phyloP scores from a whole-genome alignment of 1,140 invertebrate genomes.

The Tetranychus cinnabarinus region DNA sequence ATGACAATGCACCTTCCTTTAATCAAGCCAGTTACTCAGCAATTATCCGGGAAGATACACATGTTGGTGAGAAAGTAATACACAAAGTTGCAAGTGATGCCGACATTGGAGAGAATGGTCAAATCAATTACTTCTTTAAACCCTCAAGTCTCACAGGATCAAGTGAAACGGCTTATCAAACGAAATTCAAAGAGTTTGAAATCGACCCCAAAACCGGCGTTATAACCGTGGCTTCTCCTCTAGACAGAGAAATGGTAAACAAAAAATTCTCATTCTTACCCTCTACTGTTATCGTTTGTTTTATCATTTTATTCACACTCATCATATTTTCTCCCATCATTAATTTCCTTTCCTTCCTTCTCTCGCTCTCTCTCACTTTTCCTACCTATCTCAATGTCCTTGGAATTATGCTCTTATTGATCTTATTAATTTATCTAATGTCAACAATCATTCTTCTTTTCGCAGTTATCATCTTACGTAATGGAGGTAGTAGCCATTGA shows the following conservation, averaged over 20 bases:
- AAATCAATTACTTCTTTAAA: conserved; percentile 36
- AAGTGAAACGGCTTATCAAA: too few relatives aligned
- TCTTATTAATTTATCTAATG: too few relatives aligned
- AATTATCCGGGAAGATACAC: conserved; percentile 71
- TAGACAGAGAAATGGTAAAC: not conserved
- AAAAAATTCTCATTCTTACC: not conserved
- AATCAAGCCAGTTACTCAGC: conserved; percentile 41
- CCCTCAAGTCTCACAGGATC: too few relatives aligned
- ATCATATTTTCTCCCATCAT: too few relatives aligned
- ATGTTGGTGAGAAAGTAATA: conserved; percentile 57
- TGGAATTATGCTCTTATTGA: too few relatives aligned
- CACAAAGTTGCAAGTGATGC: conserved; percentile 61
- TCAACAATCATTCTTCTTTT: too few relatives aligned
- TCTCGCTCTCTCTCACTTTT: not conserved
- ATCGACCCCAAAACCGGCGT: conserved; percentile 57
- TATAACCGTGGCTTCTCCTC: not conserved
- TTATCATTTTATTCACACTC: too few relatives aligned
- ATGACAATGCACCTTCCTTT: conserved; percentile 81
- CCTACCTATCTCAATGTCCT: not conserved
- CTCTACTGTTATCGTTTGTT: too few relatives aligned
- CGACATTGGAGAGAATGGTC: conserved; percentile 53
- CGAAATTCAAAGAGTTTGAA: conserved; percentile 29
- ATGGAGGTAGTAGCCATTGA: conserved; percentile 8
- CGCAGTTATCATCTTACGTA: conserved; percentile 32
- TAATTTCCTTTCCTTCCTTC: not conserved